Evolutionary conservation across 2,888 invertebrate species (phyloP).

Genomic region (Scotopteryx bipunctaria): DNA sequence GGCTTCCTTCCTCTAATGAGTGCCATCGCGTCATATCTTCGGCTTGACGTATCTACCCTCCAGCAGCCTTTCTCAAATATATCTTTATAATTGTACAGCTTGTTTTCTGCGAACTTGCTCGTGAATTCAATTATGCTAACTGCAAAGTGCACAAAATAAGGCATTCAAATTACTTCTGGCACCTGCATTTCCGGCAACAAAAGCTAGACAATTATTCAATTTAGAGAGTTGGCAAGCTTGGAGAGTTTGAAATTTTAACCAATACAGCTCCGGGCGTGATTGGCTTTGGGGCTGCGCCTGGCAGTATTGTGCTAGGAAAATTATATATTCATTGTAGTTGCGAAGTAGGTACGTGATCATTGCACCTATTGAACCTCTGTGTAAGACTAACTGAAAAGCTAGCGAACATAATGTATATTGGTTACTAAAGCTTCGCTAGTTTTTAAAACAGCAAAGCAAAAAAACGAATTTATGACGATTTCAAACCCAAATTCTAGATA

Average conservation of each 20-base stretch:
- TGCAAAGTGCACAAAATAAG: constrained; percentile 17
- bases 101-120: background rate
- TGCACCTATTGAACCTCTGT: background rate
- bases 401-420: no score
- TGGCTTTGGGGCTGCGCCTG: constrained; percentile 16
- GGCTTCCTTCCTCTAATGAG: no score
- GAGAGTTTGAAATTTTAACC: constrained; percentile 22
- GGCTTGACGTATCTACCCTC: no score
- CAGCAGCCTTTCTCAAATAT: no score
- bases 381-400: no score
- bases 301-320: constrained; percentile 16
- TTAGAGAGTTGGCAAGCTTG: constrained; percentile 24
- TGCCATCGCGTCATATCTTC: no score
- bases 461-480: no score
- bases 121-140: constrained; percentile 14
- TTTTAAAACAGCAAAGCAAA: no score
- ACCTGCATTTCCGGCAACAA: constrained; percentile 23
- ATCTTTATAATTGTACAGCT: background rate
- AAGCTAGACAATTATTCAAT: constrained; percentile 24
- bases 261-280: constrained; percentile 19
- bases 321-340: constrained; percentile 13
- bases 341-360: background rate
- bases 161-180: constrained; percentile 23
- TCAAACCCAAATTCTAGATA: no score
- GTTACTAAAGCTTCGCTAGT: no score